Percentiles rank a stretch among this genome's conserved stretches.
Conservation (phyloP, 2,113 vertebrate species). For the Gymnogyps californianus region DNA sequence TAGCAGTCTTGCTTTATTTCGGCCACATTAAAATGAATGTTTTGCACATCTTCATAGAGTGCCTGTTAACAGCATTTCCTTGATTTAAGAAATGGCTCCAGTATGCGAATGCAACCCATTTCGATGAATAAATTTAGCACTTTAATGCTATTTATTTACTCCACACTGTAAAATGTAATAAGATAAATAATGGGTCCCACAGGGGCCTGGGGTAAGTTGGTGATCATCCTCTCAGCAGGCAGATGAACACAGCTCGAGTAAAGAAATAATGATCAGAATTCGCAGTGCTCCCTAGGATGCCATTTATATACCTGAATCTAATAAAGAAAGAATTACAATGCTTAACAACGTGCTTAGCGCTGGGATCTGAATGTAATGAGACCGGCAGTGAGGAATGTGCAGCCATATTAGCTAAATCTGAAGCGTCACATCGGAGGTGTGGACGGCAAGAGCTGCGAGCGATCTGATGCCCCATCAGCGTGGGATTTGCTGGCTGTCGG, state of each 20-base stretch:
- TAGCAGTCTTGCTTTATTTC: slow-evolving; percentile 52
- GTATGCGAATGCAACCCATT: slow-evolving; percentile 27
- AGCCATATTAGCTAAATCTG: neutral
- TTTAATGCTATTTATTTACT: slow-evolving; percentile 76
- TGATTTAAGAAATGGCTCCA: slow-evolving; percentile 54
- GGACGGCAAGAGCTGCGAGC: neutral
- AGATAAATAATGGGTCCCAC: slow-evolving; percentile 71
- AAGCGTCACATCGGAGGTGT: neutral
- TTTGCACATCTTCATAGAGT: slow-evolving; percentile 53
- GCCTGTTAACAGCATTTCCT: slow-evolving; percentile 37
- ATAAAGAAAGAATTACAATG: slow-evolving; percentile 63
- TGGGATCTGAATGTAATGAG: slow-evolving; percentile 12
- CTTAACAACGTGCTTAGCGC: slow-evolving; percentile 17
- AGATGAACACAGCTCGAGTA: slow-evolving; percentile 44
- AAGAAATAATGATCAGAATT: slow-evolving; percentile 72
- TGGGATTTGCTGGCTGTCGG: neutral
- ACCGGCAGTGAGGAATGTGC: neutral
- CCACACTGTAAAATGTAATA: slow-evolving; percentile 56
- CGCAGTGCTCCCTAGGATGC: slow-evolving; percentile 52
- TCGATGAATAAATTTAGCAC: slow-evolving; percentile 64
- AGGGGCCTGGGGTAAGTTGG: slow-evolving; percentile 23
- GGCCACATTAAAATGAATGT: slow-evolving; percentile 41
- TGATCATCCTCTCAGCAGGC: slow-evolving; percentile 74
- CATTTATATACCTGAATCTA: slow-evolving; percentile 61
- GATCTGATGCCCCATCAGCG: accelerated